These are phyloP conservation scores for Helicolenus hilgendorfi DNA, from an alignment of 2,797 vertebrate species.

Conservation along the genomic window DNA sequence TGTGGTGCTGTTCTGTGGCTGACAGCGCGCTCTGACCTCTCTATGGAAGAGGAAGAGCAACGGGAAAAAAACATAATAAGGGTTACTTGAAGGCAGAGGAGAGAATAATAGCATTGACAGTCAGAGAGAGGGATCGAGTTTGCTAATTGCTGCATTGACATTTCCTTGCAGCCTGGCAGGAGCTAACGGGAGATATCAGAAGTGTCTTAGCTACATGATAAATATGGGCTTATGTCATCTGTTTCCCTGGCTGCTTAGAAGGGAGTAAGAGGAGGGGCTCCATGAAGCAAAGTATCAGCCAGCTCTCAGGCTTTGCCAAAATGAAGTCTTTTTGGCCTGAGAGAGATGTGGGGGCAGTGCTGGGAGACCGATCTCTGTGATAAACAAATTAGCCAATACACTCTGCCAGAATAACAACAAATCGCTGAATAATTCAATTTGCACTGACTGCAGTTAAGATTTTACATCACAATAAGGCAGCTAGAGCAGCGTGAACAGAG, in stretches of 20 bases:
- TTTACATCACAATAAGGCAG: constrained; percentile 42
- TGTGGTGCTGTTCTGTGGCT: constrained; percentile 2
- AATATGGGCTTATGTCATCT: constrained; percentile 57
- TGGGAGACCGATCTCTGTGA: constrained; percentile 62
- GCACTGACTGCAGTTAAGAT: constrained; percentile 45
- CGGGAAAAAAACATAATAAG: neutral
- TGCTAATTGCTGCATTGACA: neutral
- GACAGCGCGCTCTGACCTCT: neutral
- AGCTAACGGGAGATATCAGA: constrained; percentile 23
- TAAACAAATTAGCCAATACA: constrained; percentile 78
- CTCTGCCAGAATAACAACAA: constrained; percentile 75
- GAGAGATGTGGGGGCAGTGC: constrained; percentile 26
- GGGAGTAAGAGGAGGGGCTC: constrained; percentile 42
- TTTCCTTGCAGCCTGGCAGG: constrained; percentile 14
- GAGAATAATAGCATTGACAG: neutral
- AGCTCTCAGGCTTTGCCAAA: constrained; percentile 63
- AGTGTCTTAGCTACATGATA: constrained; percentile 27
- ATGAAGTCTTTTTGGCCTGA: constrained; percentile 64
- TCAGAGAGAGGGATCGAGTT: neutral
- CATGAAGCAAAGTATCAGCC: constrained; percentile 46
- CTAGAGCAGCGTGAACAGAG: constrained; percentile 21
- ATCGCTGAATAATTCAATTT: constrained; percentile 76
- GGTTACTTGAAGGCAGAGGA: neutral
- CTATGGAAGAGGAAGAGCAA: neutral
- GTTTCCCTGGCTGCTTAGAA: constrained; percentile 41